Evolutionary conservation across 2,888 invertebrate genomes (phyloP), one percentile per base, ranked within the genome.

Genomic region (Watsonalla cultraria): DNA sequence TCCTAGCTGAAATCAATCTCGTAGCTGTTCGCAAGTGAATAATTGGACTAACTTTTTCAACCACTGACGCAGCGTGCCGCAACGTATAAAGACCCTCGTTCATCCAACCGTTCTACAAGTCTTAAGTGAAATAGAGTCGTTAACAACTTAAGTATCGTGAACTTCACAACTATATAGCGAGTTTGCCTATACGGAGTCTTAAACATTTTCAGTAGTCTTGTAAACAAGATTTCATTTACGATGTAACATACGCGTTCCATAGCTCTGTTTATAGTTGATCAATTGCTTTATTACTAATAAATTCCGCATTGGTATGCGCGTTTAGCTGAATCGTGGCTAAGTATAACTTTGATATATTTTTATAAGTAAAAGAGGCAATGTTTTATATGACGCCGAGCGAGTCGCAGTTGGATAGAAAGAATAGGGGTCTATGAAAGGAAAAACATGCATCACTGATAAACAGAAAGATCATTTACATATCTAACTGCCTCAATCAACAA

Each of bases 401-500:
- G 24, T 24, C 24, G 24, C 24, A 24, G 24, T 24, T 24, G 24
- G 24, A 4, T 24, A 1, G 24, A 24, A 24, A 24, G 24, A 24
- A 24, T 24, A 24, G 24, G 24, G 24, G 24, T 24, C 24, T 24
- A 24, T 24, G 47, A 11, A 24, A 34, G 47, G 34, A 47, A 33
- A 47, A 33, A 34, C 47, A 47, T 47, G 33, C n/a, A 47, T 47
- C 34, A 34, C 47, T 47, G 47, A 47, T 33, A 47, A 47, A 47
- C 47, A 33, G 47, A 24, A 47, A 47, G 34, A 33, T 47, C 24
- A 47, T 47, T 55, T 48, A 51, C 53, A 55, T 55, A 53, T 33
- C 47, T 34, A 11, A 34, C 47, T n/a, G 47, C 47, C 33, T 47
- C 24, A 24, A 24, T 24, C 24, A 24, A 24, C 24, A 24, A 24